Percentiles rank a stretch among this genome's conserved stretches.
phyloP scores from a whole-genome alignment of 2,888 invertebrate genomes.

The Rhagonycha lutea region DNA sequence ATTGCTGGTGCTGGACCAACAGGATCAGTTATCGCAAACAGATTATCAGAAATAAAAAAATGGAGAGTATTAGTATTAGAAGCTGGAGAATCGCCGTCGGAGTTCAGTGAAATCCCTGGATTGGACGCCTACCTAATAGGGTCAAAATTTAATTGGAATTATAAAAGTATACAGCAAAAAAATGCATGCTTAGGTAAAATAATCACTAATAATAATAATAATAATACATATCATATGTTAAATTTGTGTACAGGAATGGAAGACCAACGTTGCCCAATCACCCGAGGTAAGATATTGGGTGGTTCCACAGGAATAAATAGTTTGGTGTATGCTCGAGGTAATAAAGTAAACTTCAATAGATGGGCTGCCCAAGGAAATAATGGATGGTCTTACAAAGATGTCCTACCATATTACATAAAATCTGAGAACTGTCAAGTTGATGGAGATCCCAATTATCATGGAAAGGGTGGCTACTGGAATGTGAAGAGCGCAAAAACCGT shows the following conservation, averaged over 20 bases:
- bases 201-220: too few species aligned
- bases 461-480: conserved; percentile 66
- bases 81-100: too few species aligned
- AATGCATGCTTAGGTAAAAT: neutral
- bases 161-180: too few species aligned
- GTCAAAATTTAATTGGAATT: too few species aligned
- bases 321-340: conserved; percentile 20
- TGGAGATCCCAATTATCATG: conserved; percentile 68
- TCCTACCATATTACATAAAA: conserved; percentile 46
- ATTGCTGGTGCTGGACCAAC: conserved; percentile 17
- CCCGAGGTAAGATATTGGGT: conserved; percentile 34
- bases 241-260: conserved; percentile 23
- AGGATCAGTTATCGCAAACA: too few species aligned
- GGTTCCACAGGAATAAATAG: conserved; percentile 31
- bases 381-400: conserved; percentile 55
- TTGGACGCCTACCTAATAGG: conserved; percentile 2
- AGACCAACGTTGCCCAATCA: conserved; percentile 24
- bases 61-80: too few species aligned
- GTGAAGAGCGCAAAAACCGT: conserved; percentile 58
- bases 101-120: conserved; percentile 19
- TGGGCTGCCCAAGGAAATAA: conserved; percentile 38
- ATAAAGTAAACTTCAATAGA: conserved; percentile 29
- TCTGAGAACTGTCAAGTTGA: conserved; percentile 45
- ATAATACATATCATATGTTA: too few species aligned
- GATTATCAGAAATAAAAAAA: too few species aligned